These are phyloP conservation scores for Cyrtodaria siliqua DNA, from an alignment of 2,888 invertebrate genomes.

Conservation along the genomic window DNA sequence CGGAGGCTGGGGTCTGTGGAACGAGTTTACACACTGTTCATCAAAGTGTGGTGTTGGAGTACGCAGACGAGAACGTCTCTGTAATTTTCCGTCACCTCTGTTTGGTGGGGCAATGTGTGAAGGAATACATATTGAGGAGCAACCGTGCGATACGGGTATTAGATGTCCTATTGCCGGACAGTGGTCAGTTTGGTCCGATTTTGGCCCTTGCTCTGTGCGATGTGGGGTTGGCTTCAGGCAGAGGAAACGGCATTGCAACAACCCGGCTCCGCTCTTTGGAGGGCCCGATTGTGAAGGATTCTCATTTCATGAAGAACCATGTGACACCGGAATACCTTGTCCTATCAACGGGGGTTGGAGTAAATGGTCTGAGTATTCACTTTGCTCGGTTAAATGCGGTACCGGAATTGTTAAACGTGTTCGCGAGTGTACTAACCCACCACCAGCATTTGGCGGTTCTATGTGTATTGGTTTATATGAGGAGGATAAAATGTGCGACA, in stretches of 20 bases:
- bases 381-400: constrained; percentile 41
- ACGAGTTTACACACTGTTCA: constrained; percentile 5
- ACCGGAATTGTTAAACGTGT: constrained; percentile 4
- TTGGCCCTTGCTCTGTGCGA: constrained; percentile 10
- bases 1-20: constrained; percentile 36
- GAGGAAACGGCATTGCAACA: constrained; percentile 25
- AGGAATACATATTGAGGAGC: constrained; percentile 14
- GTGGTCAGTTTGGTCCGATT: constrained; percentile 34
- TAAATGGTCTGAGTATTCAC: constrained; percentile 22
- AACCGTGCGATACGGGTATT: constrained; percentile 18
- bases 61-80: constrained; percentile 15
- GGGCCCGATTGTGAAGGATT: constrained; percentile 28
- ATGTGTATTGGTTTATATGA: constrained; percentile 19
- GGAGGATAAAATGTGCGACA: constrained; percentile 35
- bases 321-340: constrained; percentile 28
- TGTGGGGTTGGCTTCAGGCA: constrained; percentile 29
- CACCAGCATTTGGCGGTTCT: constrained; percentile 20
- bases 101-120: constrained; percentile 26
- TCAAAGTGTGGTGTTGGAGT: constrained; percentile 27
- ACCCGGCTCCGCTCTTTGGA: constrained; percentile 37
- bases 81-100: constrained; percentile 26
- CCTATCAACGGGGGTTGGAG: constrained; percentile 45
- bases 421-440: constrained; percentile 25
- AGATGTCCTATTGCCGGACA: constrained; percentile 39
- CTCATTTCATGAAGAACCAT: constrained; percentile 6